phyloP scores from a whole-genome alignment of 2,888 invertebrate genomes.

The Heliconius ismenius region DNA sequence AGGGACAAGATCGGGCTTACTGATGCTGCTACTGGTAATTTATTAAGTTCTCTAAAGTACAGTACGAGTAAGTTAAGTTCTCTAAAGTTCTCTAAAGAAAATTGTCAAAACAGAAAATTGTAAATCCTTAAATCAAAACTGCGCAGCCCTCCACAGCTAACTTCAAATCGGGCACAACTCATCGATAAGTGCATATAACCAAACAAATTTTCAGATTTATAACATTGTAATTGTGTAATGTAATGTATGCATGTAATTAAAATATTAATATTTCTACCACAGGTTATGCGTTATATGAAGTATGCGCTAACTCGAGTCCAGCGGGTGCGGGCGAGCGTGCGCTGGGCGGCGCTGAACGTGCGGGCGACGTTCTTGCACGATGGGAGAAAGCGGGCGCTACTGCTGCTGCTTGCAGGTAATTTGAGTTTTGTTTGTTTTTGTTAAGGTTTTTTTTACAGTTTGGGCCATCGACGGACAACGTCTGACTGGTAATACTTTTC shows the following conservation, averaged over 20 bases:
- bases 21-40: constrained; percentile 85
- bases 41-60: too few relatives aligned
- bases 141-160: too few relatives aligned
- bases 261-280: constrained; percentile 19
- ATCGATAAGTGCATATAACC: too few relatives aligned
- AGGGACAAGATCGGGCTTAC: constrained; percentile 94
- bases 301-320: constrained; percentile 87
- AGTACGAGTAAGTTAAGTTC: too few relatives aligned
- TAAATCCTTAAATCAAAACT: too few relatives aligned
- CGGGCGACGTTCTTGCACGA: constrained; percentile 96
- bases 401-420: constrained; percentile 82
- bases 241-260: too few relatives aligned
- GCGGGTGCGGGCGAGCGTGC: constrained; percentile 87
- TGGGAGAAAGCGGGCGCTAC: constrained; percentile 94
- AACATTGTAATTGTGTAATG: too few relatives aligned
- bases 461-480: too few relatives aligned
- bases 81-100: too few relatives aligned
- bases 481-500: too few relatives aligned
- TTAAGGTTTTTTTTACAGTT: not conserved
- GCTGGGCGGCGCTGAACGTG: constrained; percentile 91
- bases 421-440: not conserved
- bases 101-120: too few relatives aligned
- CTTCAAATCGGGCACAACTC: too few relatives aligned
- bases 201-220: not conserved
- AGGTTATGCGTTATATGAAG: constrained; percentile 97